phyloP scores from a whole-genome alignment of 2,888 invertebrate genomes.

The Lacanobia oleracea region DNA sequence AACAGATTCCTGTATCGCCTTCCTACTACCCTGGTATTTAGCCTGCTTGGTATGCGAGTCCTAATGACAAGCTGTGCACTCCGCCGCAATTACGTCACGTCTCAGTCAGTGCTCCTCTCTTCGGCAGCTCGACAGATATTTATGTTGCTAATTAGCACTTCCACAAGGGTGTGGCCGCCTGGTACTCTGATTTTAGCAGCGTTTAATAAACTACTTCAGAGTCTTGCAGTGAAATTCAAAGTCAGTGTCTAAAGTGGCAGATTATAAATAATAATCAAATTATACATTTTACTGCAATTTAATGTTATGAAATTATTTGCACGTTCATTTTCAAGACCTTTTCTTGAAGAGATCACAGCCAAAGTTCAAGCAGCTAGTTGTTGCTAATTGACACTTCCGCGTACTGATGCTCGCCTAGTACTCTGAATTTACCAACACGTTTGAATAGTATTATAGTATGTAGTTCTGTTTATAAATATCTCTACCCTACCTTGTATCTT shows the following conservation, averaged over 20 bases:
- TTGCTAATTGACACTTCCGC: not conserved
- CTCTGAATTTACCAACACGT: not conserved
- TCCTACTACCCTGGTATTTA: slow-evolving; percentile 13
- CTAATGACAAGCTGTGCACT: slow-evolving; percentile 48
- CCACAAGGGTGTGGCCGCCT: not conserved
- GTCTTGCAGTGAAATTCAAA: not conserved
- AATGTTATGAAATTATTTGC: not conserved
- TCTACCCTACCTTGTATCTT: too few species aligned
- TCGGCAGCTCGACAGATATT: slow-evolving; percentile 25
- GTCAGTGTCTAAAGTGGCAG: not conserved
- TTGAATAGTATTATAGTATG: not conserved
- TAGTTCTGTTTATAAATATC: too few species aligned
- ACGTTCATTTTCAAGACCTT: not conserved
- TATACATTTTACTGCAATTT: not conserved
- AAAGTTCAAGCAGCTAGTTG: not conserved
- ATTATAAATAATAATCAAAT: not conserved
- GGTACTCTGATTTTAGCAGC: slow-evolving; percentile 1
- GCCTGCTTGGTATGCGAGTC: slow-evolving; percentile 45
- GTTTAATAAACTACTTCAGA: not conserved
- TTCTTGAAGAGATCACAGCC: not conserved
- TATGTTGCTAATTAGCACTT: slow-evolving; percentile 42
- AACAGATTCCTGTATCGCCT: not conserved
- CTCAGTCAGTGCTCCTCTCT: slow-evolving; percentile 15
- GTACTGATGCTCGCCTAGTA: slow-evolving; percentile 1
- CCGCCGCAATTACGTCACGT: slow-evolving; percentile 30